These are phyloP conservation scores for Herpailurus yagouaroundi DNA, from an alignment of 2,113 vertebrate species.

Conservation along the genomic window DNA sequence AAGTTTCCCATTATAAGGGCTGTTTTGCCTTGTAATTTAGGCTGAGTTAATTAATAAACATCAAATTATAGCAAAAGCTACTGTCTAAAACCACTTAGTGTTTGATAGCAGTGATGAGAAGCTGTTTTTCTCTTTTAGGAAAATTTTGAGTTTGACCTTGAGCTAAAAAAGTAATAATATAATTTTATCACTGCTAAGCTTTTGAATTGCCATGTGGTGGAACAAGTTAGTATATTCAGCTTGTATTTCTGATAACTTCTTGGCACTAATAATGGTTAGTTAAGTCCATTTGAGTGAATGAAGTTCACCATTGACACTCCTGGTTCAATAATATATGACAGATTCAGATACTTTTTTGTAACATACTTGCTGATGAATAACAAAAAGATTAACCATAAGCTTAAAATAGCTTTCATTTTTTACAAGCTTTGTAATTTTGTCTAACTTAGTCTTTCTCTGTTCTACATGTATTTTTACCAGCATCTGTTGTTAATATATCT, in stretches of 20 bases:
- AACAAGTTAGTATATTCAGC: neutral
- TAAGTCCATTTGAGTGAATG: neutral
- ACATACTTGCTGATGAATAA: neutral
- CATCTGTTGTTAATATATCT: neutral
- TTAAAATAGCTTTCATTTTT: neutral
- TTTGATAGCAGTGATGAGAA: neutral
- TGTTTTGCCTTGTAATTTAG: slow-evolving; percentile 9
- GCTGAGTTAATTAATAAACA: neutral
- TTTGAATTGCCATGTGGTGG: neutral
- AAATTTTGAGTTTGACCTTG: neutral
- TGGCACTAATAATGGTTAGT: neutral
- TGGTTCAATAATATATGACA: neutral
- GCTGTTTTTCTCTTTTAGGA: neutral
- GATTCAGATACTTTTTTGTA: neutral
- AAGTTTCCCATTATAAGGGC: neutral
- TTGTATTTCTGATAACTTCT: neutral
- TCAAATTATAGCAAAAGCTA: neutral
- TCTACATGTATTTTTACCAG: neutral
- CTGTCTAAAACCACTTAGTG: neutral
- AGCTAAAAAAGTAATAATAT: neutral
- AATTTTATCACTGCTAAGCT: neutral
- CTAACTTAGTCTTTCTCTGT: neutral
- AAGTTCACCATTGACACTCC: neutral
- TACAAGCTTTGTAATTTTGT: neutral
- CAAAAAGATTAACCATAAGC: neutral